A percentile compares a stretch with the other conserved stretches of the same genome.
phyloP scores from a whole-genome alignment of 2,888 invertebrate species.

The Litoditis marina region DNA sequence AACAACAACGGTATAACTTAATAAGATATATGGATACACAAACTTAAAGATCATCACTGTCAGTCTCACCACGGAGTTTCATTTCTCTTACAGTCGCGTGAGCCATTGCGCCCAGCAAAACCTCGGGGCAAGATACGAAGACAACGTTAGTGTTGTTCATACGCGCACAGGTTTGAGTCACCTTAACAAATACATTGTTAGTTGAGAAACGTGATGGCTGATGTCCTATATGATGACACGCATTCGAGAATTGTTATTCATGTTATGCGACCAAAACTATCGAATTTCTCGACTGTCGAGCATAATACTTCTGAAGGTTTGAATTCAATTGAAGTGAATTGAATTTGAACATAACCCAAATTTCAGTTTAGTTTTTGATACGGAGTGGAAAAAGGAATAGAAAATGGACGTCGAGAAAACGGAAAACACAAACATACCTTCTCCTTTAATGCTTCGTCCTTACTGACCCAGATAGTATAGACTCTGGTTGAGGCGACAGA shows the following conservation, averaged over 20 bases:
- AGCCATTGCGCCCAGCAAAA: conserved; percentile 56
- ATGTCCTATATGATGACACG: no score
- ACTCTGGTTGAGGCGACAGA: conserved; percentile 35
- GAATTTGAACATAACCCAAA: no score
- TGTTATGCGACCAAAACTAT: no score
- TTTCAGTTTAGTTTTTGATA: no score
- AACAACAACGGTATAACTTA: no score
- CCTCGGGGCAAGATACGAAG: conserved; percentile 52
- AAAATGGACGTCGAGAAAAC: no score
- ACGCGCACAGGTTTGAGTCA: conserved; percentile 36
- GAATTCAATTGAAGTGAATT: no score
- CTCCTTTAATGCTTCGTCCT: conserved; percentile 31
- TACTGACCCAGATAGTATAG: conserved; percentile 55
- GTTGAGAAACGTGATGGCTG: background rate
- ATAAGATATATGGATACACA: no score
- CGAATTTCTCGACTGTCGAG: no score
- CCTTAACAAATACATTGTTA: conserved; percentile 30
- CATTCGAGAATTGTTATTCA: no score
- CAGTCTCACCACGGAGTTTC: conserved; percentile 22
- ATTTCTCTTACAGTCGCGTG: conserved; percentile 51
- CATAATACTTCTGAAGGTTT: no score
- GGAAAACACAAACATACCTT: conserved; percentile 32
- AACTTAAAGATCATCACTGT: conserved; percentile 5
- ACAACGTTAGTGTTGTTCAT: conserved; percentile 39
- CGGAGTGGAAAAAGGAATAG: background rate